These are phyloP conservation scores for Caerostris darwini DNA, from an alignment of 1,140 invertebrate genomes.

Conservation along the genomic window DNA sequence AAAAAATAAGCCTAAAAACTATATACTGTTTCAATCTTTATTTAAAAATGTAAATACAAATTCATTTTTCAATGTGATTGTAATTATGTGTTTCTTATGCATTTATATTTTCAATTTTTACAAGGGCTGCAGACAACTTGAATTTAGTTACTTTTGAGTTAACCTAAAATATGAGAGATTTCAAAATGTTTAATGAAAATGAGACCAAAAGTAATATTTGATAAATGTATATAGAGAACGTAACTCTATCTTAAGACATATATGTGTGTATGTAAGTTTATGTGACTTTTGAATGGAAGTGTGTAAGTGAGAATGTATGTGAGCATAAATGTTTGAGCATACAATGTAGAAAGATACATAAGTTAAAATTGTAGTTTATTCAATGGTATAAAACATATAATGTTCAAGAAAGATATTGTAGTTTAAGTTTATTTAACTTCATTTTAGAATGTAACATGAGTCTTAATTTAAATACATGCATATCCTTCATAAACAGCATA, in stretches of 20 bases:
- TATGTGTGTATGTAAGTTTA: constrained; percentile 26
- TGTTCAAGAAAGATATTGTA: constrained; percentile 31
- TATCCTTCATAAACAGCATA: constrained; percentile 47
- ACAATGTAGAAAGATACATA: constrained; percentile 57
- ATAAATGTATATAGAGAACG: constrained; percentile 71
- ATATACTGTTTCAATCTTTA: constrained; percentile 56
- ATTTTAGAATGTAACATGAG: constrained; percentile 6
- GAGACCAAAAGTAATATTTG: constrained; percentile 74
- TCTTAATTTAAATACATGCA: constrained; percentile 24
- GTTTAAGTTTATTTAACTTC: constrained; percentile 34
- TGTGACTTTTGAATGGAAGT: neutral
- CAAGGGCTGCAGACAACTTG: constrained; percentile 39
- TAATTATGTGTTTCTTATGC: constrained; percentile 59
- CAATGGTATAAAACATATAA: neutral
- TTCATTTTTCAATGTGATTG: constrained; percentile 62
- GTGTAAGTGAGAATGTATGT: constrained; percentile 34
- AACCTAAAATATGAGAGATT: constrained; percentile 14
- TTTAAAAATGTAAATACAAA: constrained; percentile 65
- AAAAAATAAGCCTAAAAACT: constrained; percentile 48
- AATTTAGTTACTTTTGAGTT: constrained; percentile 49
- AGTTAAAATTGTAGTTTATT: constrained; percentile 60
- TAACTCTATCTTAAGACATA: constrained; percentile 60
- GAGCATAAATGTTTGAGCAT: constrained; percentile 28
- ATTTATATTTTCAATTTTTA: constrained; percentile 69
- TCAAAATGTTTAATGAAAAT: constrained; percentile 55